phyloP scores from a whole-genome alignment of 2,797 vertebrate genomes.

The Tokudaia tokunoshimensis region DNA sequence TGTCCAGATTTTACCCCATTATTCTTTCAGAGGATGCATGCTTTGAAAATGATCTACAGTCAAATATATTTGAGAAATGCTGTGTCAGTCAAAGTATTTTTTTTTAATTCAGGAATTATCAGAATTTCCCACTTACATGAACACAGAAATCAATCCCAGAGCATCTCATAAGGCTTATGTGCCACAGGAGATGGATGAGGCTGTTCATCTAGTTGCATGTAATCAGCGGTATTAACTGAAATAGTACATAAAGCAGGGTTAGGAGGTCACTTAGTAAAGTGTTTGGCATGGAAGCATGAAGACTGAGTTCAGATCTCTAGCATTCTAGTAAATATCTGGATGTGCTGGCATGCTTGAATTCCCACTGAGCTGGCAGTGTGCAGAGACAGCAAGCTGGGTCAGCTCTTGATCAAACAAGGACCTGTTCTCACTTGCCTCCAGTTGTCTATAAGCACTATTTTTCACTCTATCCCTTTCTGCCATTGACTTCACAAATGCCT shows the following conservation, averaged over 20 bases:
- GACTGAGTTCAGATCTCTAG: not conserved
- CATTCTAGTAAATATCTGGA: not conserved
- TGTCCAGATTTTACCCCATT: not conserved
- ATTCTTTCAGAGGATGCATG: not conserved
- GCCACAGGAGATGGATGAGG: not conserved
- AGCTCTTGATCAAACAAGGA: not conserved
- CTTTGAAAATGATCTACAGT: not conserved
- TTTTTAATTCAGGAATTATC: not conserved
- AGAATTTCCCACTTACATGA: not conserved
- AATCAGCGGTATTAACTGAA: not conserved
- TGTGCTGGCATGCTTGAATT: not conserved
- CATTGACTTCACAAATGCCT: not conserved
- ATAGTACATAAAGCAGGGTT: not conserved
- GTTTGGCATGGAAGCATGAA: not conserved
- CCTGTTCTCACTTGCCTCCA: not conserved
- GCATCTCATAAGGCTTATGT: fast-evolving
- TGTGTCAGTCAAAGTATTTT: not conserved
- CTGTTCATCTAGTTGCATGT: fast-evolving
- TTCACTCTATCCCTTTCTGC: not conserved
- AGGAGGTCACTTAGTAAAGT: not conserved
- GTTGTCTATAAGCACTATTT: not conserved
- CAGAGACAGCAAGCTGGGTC: not conserved
- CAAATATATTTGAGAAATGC: not conserved
- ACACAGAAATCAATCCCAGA: not conserved
- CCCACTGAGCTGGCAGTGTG: not conserved